Percentiles rank a stretch among this genome's conserved stretches.
phyloP scores from a whole-genome alignment of 2,113 vertebrate species.

The Scomber scombrus region DNA sequence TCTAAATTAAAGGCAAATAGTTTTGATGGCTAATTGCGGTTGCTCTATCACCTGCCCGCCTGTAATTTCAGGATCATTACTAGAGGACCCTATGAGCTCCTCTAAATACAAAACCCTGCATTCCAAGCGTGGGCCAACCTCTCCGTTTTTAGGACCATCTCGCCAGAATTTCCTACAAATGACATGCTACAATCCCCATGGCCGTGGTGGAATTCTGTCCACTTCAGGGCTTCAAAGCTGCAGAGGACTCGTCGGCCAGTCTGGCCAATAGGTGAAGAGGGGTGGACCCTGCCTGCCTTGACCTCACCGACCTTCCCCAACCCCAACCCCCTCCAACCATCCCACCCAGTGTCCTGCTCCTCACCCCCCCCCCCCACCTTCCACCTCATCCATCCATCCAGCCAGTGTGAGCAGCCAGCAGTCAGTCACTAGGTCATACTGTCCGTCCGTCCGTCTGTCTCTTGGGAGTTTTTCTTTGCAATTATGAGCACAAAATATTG shows the following conservation, averaged over 20 bases:
- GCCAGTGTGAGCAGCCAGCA: conserved; percentile 14
- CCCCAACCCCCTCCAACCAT: conserved; percentile 11
- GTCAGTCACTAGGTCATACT: conserved; percentile 41
- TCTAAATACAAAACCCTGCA: conserved; percentile 54
- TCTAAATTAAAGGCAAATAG: background rate
- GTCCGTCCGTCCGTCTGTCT: conserved; percentile 14
- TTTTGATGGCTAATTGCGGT: conserved; percentile 6
- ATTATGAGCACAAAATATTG: background rate
- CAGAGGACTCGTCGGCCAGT: conserved; percentile 27
- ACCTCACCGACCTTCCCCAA: conserved; percentile 76
- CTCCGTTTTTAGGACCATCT: conserved; percentile 77
- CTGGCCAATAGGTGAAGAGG: conserved; percentile 76
- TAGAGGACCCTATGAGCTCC: background rate
- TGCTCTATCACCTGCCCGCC: conserved; percentile 41
- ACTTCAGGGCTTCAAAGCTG: conserved; percentile 73
- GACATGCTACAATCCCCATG: conserved; percentile 83
- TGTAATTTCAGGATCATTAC: conserved; percentile 48
- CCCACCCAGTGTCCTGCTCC: conserved; percentile 43
- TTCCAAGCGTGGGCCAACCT: conserved; percentile 50
- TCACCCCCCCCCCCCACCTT: conserved; percentile 48
- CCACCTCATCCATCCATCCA: conserved; percentile 30
- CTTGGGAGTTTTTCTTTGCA: background rate
- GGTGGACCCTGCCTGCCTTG: conserved; percentile 75
- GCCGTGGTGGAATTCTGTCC: conserved; percentile 78
- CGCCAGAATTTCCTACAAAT: conserved; percentile 74